Evolutionary conservation across 2,113 vertebrate species (phyloP).

Genomic region (Misgurnus anguillicaudatus): DNA sequence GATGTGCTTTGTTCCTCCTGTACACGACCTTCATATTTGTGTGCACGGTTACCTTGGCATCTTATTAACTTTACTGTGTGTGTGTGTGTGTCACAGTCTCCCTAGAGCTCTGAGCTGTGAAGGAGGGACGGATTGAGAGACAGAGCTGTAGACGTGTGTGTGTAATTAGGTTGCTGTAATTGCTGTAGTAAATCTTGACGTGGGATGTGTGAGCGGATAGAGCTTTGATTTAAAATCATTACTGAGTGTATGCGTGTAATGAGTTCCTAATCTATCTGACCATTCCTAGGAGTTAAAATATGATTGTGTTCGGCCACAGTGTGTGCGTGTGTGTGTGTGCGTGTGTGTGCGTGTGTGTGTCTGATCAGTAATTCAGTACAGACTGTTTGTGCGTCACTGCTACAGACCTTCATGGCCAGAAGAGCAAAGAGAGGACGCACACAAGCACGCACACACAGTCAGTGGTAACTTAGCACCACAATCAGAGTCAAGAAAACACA

Average conservation of each 20-base stretch:
- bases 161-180: slow-evolving; percentile 79
- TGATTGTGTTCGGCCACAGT: slow-evolving; percentile 64
- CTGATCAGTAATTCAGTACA: slow-evolving; percentile 46
- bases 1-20: slow-evolving; percentile 32
- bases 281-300: slow-evolving; percentile 68
- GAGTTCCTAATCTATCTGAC: slow-evolving; percentile 67
- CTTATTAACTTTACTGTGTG: slow-evolving; percentile 18
- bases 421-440: slow-evolving; percentile 71
- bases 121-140: slow-evolving; percentile 40
- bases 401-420: slow-evolving; percentile 72
- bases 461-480: background rate
- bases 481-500: background rate
- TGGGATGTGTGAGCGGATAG: slow-evolving; percentile 75
- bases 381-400: slow-evolving; percentile 67
- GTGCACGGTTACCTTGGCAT: slow-evolving; percentile 12
- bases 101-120: slow-evolving; percentile 47
- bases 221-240: slow-evolving; percentile 78
- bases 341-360: slow-evolving; percentile 35
- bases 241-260: slow-evolving; percentile 41
- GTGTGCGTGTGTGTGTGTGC: slow-evolving; percentile 48
- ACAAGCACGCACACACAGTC: slow-evolving; percentile 56
- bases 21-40: slow-evolving; percentile 52
- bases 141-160: slow-evolving; percentile 47
- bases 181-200: slow-evolving; percentile 80
- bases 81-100: slow-evolving; percentile 31